Evolutionary conservation across 1,140 invertebrate genomes (phyloP).

Genomic region (Drosophila santomea): DNA sequence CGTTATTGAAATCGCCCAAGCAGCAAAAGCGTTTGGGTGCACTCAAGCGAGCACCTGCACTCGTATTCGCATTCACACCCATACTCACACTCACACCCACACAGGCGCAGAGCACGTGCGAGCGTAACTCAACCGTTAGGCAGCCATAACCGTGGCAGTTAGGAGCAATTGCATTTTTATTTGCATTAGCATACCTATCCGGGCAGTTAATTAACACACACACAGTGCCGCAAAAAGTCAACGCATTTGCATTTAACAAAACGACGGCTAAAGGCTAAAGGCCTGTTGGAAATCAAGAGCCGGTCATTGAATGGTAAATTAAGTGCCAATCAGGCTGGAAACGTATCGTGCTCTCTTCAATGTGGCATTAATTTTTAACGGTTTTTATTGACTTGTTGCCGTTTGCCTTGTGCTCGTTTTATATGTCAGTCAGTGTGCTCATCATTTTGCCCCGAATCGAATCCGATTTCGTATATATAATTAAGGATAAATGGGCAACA

Average conservation of each 20-base stretch:
- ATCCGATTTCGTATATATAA: slow-evolving; percentile 57
- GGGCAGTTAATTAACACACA: slow-evolving; percentile 38
- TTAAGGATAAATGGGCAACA: slow-evolving; percentile 52
- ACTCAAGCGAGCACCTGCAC: slow-evolving; percentile 58
- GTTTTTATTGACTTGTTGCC: slow-evolving; percentile 34
- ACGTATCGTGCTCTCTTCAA: background rate
- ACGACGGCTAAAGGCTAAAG: slow-evolving; percentile 9
- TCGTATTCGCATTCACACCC: slow-evolving; percentile 15
- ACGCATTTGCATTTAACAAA: slow-evolving; percentile 43
- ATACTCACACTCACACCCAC: slow-evolving; percentile 26
- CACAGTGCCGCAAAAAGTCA: slow-evolving; percentile 9
- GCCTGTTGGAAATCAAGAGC: slow-evolving; percentile 11
- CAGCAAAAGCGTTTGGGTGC: slow-evolving; percentile 79
- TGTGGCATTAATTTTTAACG: slow-evolving; percentile 37
- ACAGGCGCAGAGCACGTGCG: slow-evolving; percentile 25
- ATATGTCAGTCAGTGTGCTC: slow-evolving; percentile 1
- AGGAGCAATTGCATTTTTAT: slow-evolving; percentile 49
- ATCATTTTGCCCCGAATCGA: slow-evolving; percentile 14
- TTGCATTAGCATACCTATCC: slow-evolving; percentile 30
- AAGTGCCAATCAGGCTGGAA: slow-evolving; percentile 63
- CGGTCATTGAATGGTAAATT: slow-evolving; percentile 50
- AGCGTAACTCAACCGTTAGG: slow-evolving; percentile 41
- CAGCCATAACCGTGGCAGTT: slow-evolving; percentile 28
- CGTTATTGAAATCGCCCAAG: slow-evolving; percentile 72
- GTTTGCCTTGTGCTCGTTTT: background rate